Evolutionary conservation across 2,888 invertebrate genomes (phyloP), one percentile per base, ranked within the genome.

Genomic region (Tinea trinotella): DNA sequence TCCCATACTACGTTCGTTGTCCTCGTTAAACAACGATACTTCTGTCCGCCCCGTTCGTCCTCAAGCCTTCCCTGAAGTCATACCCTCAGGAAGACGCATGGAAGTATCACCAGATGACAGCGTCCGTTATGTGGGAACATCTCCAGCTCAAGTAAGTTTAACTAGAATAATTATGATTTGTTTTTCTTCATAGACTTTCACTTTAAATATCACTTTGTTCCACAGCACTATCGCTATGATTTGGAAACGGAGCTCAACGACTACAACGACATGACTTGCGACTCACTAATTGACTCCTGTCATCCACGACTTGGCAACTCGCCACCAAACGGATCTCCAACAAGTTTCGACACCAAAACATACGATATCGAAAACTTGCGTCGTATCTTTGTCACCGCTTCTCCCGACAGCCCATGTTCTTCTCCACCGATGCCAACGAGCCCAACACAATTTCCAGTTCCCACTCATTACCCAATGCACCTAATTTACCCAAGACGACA

Each of bases 401-500:
- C 73, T 5, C 70, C 75, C 12, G 64, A 68, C 1, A 71, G 68
- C 1, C 63, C 74, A n/a, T 77, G 76, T 30, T 75, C 78, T 60
- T 94, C 94, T 0, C 94, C 94, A 0, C 94, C 94, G 0, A 89
- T 91, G 62, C 92, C 93, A 1, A 94, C 93, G n/a, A 93, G 93
- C 66, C 94, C 94, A 3, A 93, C 93, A 9, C 87, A 90, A 60
- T 91, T 92, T 66, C 90, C 93, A 59, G 87, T 93, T 19, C 86
- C 93, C 55, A 90, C 93, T 57, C 90, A 91, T 60, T 90, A 92
- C 70, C 67, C 71, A 10, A 72, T 67, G 56, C 72, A 91, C 80
- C 40, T 2, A n/a, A 15, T n/a, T 3, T 15, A 40, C 3, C 13
- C 13, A 12, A 60, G 90, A 82, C 70, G 87, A 62, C 69, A 73